Evolutionary conservation across 2,797 vertebrate species (phyloP), one percentile per base, ranked within the genome.

Genomic region (Aeoliscus strigatus): DNA sequence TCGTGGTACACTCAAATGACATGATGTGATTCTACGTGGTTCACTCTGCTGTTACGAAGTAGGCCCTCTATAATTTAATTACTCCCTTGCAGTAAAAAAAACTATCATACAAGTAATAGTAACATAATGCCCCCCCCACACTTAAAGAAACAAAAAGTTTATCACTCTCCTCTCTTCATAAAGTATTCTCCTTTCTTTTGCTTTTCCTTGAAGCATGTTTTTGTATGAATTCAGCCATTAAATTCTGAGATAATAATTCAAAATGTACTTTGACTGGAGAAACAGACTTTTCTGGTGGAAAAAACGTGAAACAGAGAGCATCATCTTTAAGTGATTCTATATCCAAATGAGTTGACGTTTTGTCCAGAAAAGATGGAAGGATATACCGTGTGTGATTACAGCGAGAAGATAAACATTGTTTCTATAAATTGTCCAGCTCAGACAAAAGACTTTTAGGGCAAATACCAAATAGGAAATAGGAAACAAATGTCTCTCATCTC

Each of bases 11-110:
- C 27, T 29, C 29, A 55, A 32, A 53, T 39, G n/a, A n/a, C n/a
- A n/a, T n/a, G n/a, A n/a, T n/a, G 34, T 69, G 51, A 40, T 49
- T 52, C 54, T 34, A 41, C n/a, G n/a, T 49, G 41, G 50, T 37
- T 40, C 29, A 12, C 28, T 49, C 12, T 67, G 52, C 59, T 38
- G 23, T 46, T 37, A 45, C 30, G 12, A 75, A 61, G 17, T 37
- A 21, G 59, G 58, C 51, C 62, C 73, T 75, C 66, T 57, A n/a
- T n/a, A n/a, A n/a, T n/a, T n/a, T n/a, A n/a, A n/a, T n/a, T n/a
- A n/a, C n/a, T 62, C 50, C 16, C 33, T 37, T 39, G 36, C 54
- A 60, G 64, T 66, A 71, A n/a, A n/a, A n/a, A n/a, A n/a, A n/a
- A n/a, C n/a, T n/a, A n/a, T n/a, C n/a, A n/a, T n/a, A n/a, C n/a